Base-by-base conservation (phyloP, 2,888 invertebrate genomes). In the Lathronympha strigana region DNA sequence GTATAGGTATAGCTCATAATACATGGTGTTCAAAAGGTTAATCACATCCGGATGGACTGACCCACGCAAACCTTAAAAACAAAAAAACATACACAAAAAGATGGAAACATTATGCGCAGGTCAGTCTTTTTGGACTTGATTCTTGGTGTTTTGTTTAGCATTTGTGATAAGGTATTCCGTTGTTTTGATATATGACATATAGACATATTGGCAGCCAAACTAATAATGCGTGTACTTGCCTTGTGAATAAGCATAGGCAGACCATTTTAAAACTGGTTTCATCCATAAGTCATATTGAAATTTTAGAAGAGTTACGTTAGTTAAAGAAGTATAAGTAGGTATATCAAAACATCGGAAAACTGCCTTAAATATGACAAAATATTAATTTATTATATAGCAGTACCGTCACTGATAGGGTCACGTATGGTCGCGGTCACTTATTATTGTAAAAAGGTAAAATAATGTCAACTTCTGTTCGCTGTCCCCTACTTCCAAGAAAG, bases 361-460 rank as follows among this genome's bases (percentile, higher is more conserved):
- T 45, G 40, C 40, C 25, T 40, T 54, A 11, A 54, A 15, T 54
- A 25, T 40, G 23, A 43, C 40, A 55, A 28, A 55, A 43, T 19
- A 55, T 43, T 40, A 31, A 50, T 51, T 55, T 55, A 55, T 55
- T 55, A 55, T 13, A 17, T 25, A 43, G 38, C 55, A 9, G 33
- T 43, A 55, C 50, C 36, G 25, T 28, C 36, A 28, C 15, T 38
- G 17, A 61, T 33, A 40, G 17, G 31, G 51, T 53, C 51, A 53
- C 61, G 53, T 5, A 61, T 51, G n/a, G n/a, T n/a, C n/a, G n/a
- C n/a, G n/a, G n/a, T 61, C 51, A 51, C 61, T 61, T 40, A 28
- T 19, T 19, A 40, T 25, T 28, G 57, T 57, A 57, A 31, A 28
- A 17, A 25, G 11, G 9, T 43, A 47, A 47, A 23, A 31, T 43